phyloP scores from a whole-genome alignment of 2,888 invertebrate species.

The Melipona beecheii region DNA sequence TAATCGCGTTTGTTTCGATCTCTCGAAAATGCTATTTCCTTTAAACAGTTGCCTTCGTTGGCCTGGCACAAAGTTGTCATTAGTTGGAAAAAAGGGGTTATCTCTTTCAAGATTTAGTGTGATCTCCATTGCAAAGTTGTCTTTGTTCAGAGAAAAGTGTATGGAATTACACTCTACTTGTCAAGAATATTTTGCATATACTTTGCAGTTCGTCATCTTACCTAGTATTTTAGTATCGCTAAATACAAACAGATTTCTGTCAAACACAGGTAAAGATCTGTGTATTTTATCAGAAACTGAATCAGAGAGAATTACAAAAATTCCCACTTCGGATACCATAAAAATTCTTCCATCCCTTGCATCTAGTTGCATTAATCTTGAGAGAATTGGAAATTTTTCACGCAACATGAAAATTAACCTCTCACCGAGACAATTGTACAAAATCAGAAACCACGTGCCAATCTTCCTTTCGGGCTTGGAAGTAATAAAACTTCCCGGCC shows the following conservation, averaged over 20 bases:
- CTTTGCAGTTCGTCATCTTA: too few relatives aligned
- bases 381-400: neutral
- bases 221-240: too few relatives aligned
- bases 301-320: neutral
- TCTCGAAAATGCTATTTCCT: neutral
- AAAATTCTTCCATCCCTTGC: too few relatives aligned
- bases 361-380: neutral
- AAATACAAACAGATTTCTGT: neutral
- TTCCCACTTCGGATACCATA: neutral
- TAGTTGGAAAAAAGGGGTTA: neutral
- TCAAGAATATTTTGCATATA: too few relatives aligned
- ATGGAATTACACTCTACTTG: too few relatives aligned
- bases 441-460: neutral
- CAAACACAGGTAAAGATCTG: neutral
- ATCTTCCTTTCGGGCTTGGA: neutral
- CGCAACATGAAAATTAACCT: too few relatives aligned
- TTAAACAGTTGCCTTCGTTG: neutral
- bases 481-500: neutral
- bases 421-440: too few relatives aligned
- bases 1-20: neutral
- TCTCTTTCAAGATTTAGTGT: too few relatives aligned
- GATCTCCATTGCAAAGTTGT: too few relatives aligned
- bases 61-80: neutral
- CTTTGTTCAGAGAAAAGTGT: too few relatives aligned
- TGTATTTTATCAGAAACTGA: neutral